Base-by-base conservation (phyloP, 2,113 vertebrate genomes). In the Bubo blakistoni region DNA sequence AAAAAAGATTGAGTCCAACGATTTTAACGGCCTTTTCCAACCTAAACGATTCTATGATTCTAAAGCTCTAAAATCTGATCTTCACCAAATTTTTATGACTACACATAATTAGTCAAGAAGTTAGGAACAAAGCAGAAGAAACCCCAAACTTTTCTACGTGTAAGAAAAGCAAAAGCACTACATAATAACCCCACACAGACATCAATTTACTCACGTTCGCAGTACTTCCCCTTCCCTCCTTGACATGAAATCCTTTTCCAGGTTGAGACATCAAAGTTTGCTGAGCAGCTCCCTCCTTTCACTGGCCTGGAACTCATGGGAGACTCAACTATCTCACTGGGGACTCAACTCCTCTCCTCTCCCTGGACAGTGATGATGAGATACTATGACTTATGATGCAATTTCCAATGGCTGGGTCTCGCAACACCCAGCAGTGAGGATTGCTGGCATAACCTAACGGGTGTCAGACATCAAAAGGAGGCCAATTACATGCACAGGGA, bases 181-280 rank as follows among this genome's bases (percentile, higher is more conserved):
- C 16, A 34, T 34, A 42, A 74, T 34, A 90, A 74, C 12, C 6
- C 10, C 6, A 1, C 4, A 81, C 44, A 81, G 81, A 38, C 9
- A 44, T 3, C n/a, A 93, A 84, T 66, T 47, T 96, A 96, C 72
- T 97, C 96, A 96, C 49, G 47, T 90, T 81, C 57, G 44, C 30
- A 89, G 58, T 36, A 95, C 17, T 87, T 94, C 71, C 44, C 44
- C 88, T 88, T 95, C 88, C 84, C 81, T 92, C 88, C 79, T 67
- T 51, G 84, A 73, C 90, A 89, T 2, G 7, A 79, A 95, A 49
- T 84, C 32, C 32, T 94, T 78, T 88, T 91, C 87, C 80, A 96
- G 86, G 72, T 26, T n/a, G 38, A 95, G 15, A 44, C 67, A 15
- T 81, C 80, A 96, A 93, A 7, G 22, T 94, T 76, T 89, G 52